Evolutionary conservation across 2,113 vertebrate genomes (phyloP).

Genomic region (Neotragus pygmaeus): DNA sequence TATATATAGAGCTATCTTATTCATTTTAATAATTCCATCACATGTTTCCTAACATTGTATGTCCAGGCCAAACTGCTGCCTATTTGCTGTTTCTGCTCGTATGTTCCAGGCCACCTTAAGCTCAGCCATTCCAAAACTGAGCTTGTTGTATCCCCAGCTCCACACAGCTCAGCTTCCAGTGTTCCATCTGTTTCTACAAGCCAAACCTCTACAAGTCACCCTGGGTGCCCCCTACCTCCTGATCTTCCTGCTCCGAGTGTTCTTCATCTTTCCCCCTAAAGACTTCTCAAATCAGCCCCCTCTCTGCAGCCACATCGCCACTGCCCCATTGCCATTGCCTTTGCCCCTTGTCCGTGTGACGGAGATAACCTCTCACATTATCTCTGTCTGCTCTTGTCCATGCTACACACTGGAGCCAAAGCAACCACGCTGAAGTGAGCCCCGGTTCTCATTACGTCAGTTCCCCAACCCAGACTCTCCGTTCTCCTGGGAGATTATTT

Average conservation of each 20-base stretch:
- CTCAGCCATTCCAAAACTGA: neutral
- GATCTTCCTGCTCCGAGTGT: neutral
- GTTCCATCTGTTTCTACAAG: neutral
- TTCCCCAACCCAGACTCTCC: neutral
- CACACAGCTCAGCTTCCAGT: neutral
- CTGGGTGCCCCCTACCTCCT: neutral
- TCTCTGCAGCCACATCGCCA: neutral
- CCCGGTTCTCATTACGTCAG: neutral
- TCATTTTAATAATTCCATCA: neutral
- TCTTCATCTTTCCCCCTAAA: neutral
- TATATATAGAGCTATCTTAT: neutral
- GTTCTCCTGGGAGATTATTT: neutral
- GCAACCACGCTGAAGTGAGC: neutral
- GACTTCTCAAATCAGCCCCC: neutral
- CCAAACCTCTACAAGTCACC: neutral
- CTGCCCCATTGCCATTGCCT: neutral
- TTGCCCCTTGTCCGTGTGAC: neutral
- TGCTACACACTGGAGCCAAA: neutral
- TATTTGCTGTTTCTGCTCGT: neutral
- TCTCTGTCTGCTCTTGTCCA: neutral
- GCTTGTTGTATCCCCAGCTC: rapidly evolving
- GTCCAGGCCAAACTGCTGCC: neutral
- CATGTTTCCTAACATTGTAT: neutral
- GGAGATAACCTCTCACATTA: neutral
- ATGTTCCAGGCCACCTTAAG: neutral